Base-by-base conservation (phyloP, 2,113 vertebrate genomes). In the Trogon melanurus region DNA sequence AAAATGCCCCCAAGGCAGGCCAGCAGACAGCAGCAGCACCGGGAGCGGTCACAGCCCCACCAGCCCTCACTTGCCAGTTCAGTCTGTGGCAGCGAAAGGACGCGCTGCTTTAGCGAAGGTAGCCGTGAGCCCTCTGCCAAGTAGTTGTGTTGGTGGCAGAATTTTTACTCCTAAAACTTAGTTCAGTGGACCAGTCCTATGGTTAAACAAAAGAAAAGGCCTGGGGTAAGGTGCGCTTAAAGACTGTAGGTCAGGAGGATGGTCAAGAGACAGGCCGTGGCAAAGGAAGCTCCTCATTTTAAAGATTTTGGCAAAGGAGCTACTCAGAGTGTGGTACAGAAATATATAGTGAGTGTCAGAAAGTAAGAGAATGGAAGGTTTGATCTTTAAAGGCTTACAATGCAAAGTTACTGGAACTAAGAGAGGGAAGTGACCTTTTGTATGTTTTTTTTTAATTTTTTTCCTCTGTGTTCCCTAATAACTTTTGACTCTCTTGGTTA, bases 371-470 rank as follows among this genome's bases (percentile, higher is more conserved):
- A 44, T 64, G 11, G 41, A 5, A 74, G 23, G 6, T 75, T 72
- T 50, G 10, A 2, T 84, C 27, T 72, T 69, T 85, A 41, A 70
- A 86, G 44, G 29, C 44, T 73, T 89, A 34, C 16, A 36, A 1
- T 65, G 58, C 78, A 78, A 95, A 75, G n/a, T 89, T 94, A 79
- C 66, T 91, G 61, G 57, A 80, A 79, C 23, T 84, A 48, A 54
- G 34, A 75, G 51, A 91, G 50, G 41, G 54, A 34, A 54, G 5
- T 65, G 45, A 91, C 66, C 73, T 93, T 84, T 67, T 85, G 23
- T 56, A n/a, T 64, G 44, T 29, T 78, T 69, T 69, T 81, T 15
- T 6, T 36, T 36, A 25, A 1, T 36, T 36, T 36, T 74, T 60
- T 80, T 67, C 74, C 19, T 75, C 29, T 5, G 0, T 67, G 57